phyloP scores from a whole-genome alignment of 1,140 invertebrate genomes.

The Rhizoglyphus robini region DNA sequence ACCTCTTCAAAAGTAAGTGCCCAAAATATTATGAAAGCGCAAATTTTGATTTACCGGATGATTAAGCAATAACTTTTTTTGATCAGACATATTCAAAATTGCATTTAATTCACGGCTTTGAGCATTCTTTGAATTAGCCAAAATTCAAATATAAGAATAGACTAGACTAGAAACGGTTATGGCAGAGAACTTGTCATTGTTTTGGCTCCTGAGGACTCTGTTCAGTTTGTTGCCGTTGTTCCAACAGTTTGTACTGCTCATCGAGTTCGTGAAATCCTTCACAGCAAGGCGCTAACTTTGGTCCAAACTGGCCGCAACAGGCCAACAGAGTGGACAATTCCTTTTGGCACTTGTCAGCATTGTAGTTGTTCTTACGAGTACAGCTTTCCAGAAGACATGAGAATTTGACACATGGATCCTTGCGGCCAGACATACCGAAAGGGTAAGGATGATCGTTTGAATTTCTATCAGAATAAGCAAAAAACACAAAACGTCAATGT shows the following conservation, averaged over 20 bases:
- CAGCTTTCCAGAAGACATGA: not conserved
- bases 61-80: not conserved
- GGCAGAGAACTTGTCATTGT: too few relatives aligned
- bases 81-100: not conserved
- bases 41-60: too few relatives aligned
- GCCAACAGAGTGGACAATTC: not conserved
- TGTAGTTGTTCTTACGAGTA: slow-evolving; percentile 5
- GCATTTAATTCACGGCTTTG: not conserved
- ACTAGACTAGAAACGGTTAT: too few relatives aligned
- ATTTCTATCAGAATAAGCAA: too few relatives aligned
- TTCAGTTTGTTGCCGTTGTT: not conserved
- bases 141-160: not conserved
- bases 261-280: slow-evolving; percentile 11
- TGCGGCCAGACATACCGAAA: not conserved
- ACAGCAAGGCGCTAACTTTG: slow-evolving; percentile 3
- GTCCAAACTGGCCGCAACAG: slow-evolving; percentile 6
- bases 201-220: not conserved
- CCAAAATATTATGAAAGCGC: too few relatives aligned
- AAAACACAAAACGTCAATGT: too few relatives aligned
- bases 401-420: slow-evolving; percentile 7
- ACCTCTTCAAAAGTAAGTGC: too few relatives aligned
- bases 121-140: not conserved
- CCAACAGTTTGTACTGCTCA: slow-evolving; percentile 1
- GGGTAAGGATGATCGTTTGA: not conserved
- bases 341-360: not conserved